Base-by-base conservation (phyloP, 64 coral and sea anemone species). In the Catalaphyllia jardinei region DNA sequence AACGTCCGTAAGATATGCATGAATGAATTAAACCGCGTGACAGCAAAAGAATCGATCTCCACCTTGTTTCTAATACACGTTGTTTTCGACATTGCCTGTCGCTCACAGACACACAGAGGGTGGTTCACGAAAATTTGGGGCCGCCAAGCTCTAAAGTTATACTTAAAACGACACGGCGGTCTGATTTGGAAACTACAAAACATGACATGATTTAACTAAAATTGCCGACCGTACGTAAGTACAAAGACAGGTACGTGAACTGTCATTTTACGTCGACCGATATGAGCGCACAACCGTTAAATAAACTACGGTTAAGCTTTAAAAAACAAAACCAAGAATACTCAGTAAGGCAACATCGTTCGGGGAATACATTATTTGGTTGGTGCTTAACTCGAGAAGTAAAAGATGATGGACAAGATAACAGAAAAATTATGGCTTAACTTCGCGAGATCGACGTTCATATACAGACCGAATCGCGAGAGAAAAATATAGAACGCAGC, bases 231-330 rank as follows among this genome's bases (percentile, higher is more conserved):
- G 54, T 57, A 16, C 54, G 54, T 57, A 16, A 46, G 42, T 46
- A n/a, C 17, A 24, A 81, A 81, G 79, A 81, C 65, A 69, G n/a
- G 28, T 25, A 55, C 76, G 20, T 24, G 29, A 83, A 22, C 60
- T 83, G 80, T 83, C 80, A 83, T 49, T 69, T 80, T 67, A 71
- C 31, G 30, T 19, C 63, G 18, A 46, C 42, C 42, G 42, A 46
- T 85, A 24, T 71, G 81, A 69, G 14, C 35, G 25, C 67, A 38
- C 81, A 85, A 85, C 81, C 81, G 81, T 85, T 85, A 85, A 71
- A 85, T 85, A 85, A 85, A 85, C 81, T 71, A 83, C 24, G 42
- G 42, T 46, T 35, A 46, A 46, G 42, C 42, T 46, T 46, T 46
- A 46, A 65, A 20, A 67, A 83, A 83, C 63, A 85, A 85, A 69